These are phyloP conservation scores for Notoglanidium macrostoma DNA, from an alignment of 2,797 vertebrate genomes.

Conservation along the genomic window DNA sequence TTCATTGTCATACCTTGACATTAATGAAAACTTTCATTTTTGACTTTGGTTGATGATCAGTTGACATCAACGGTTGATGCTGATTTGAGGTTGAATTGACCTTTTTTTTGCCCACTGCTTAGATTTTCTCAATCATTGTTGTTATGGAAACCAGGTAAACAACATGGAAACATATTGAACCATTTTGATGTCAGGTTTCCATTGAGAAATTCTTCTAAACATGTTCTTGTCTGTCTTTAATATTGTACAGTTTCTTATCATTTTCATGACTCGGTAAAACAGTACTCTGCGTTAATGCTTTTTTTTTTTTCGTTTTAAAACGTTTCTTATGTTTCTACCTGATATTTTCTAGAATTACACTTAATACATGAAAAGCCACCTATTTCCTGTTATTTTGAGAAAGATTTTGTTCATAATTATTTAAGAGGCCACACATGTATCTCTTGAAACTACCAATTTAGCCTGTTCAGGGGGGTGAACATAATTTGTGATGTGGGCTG, in stretches of 20 bases:
- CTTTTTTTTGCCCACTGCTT: no score
- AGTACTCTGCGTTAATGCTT: background rate
- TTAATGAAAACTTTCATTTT: no score
- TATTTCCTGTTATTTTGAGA: background rate
- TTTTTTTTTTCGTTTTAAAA: background rate
- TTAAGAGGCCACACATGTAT: background rate
- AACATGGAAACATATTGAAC: no score
- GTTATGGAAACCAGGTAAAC: no score
- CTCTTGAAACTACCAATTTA: constrained; percentile 9
- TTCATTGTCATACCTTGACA: no score
- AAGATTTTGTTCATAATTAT: background rate
- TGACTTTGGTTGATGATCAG: no score
- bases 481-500: background rate
- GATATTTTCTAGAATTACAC: background rate
- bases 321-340: background rate
- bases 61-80: no score
- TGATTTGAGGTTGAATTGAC: no score
- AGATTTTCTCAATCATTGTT: background rate
- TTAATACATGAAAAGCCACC: background rate
- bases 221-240: background rate
- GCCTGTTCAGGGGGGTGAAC: background rate
- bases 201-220: background rate
- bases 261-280: no score
- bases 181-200: background rate
- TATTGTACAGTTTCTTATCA: background rate